Conservation (phyloP, 2,888 invertebrate species). For the Malachius bipustulatus region DNA sequence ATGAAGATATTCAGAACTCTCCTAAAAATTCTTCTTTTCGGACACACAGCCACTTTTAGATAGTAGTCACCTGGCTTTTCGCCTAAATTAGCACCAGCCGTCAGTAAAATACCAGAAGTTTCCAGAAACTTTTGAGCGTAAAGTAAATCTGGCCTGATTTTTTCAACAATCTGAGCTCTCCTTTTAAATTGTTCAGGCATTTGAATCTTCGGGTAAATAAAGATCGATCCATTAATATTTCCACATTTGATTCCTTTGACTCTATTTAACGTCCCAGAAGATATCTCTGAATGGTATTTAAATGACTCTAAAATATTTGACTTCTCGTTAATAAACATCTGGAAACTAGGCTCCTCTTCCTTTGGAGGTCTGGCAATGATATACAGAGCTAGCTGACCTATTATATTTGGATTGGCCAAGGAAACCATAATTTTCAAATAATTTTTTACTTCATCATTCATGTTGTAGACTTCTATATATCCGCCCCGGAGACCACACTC, state of each 20-base stretch:
- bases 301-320: conserved; percentile 37
- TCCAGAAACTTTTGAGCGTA: conserved; percentile 10
- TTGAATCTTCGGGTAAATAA: conserved; percentile 8
- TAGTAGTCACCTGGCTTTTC: conserved; percentile 8
- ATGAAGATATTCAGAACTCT: no score
- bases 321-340: conserved; percentile 50
- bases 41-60: conserved; percentile 67
- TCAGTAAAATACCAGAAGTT: conserved; percentile 9
- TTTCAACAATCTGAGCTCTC: neutral
- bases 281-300: conserved; percentile 7
- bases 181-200: conserved; percentile 5
- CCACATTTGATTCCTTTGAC: conserved; percentile 11
- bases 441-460: conserved; percentile 53
- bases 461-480: conserved; percentile 55
- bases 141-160: conserved; percentile 11
- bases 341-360: conserved; percentile 58
- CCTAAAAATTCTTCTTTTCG: no score
- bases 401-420: conserved; percentile 56
- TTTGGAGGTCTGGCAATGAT: conserved; percentile 60
- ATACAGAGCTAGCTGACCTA: conserved; percentile 60
- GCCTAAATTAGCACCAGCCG: conserved; percentile 8
- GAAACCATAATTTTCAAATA: conserved; percentile 57
- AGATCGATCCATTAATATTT: conserved; percentile 8
- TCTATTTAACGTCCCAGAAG: neutral
- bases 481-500: conserved; percentile 60